phyloP scores from a whole-genome alignment of 2,113 vertebrate species.

The Scytalopus superciliaris region DNA sequence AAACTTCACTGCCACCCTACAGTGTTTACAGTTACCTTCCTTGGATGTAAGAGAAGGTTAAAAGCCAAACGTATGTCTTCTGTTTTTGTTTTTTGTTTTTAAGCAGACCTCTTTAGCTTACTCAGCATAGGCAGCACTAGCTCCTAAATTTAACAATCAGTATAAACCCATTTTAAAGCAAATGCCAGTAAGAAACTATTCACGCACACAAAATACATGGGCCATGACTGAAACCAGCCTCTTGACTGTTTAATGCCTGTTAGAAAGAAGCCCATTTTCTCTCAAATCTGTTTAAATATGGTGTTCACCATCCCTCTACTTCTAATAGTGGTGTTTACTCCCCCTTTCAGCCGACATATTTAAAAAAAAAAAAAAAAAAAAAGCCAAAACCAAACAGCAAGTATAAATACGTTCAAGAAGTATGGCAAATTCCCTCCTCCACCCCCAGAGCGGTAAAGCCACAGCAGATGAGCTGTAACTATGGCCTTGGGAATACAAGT shows the following conservation, averaged over 20 bases:
- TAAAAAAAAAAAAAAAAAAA: background rate
- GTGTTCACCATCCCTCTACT: background rate
- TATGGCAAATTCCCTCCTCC: conserved; percentile 61
- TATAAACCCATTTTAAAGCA: conserved; percentile 14
- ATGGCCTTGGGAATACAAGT: conserved; percentile 67
- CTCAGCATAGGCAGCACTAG: background rate
- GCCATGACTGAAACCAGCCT: background rate
- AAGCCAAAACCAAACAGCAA: background rate
- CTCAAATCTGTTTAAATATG: conserved; percentile 30
- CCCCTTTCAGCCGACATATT: conserved; percentile 37
- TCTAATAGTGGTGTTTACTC: conserved; percentile 17
- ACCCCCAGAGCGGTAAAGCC: conserved; percentile 54
- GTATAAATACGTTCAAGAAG: conserved; percentile 42
- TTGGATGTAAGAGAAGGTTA: background rate
- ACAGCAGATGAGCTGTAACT: conserved; percentile 62
- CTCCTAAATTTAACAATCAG: conserved; percentile 4
- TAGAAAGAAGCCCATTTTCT: conserved; percentile 3
- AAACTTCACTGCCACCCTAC: conserved; percentile 23
- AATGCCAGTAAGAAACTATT: conserved; percentile 6
- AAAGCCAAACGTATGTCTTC: background rate
- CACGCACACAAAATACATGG: background rate
- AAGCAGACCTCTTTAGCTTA: background rate
- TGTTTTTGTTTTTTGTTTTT: background rate
- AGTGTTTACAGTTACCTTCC: background rate
- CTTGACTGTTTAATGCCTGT: background rate